phyloP scores from a whole-genome alignment of 2,888 invertebrate species.

The Andrena bucephala region DNA sequence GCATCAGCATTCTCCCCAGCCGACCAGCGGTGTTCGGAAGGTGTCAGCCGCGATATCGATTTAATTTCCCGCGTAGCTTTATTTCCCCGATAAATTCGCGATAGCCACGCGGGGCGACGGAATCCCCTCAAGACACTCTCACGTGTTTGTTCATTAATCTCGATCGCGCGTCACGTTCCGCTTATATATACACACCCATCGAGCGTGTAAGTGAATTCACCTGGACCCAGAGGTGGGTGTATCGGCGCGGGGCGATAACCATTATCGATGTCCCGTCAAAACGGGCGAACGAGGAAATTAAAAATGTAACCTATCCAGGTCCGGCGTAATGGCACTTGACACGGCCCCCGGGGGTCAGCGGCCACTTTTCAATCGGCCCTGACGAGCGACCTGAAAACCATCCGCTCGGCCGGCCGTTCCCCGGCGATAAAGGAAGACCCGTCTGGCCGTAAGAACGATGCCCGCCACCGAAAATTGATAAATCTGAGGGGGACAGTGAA shows the following conservation, averaged over 20 bases:
- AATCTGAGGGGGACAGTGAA: slow-evolving; percentile 12
- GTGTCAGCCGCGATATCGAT: slow-evolving; percentile 43
- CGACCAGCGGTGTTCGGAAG: slow-evolving; percentile 10
- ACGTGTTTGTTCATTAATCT: slow-evolving; percentile 66
- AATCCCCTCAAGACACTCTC: slow-evolving; percentile 59
- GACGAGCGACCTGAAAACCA: slow-evolving; percentile 28
- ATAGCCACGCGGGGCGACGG: slow-evolving; percentile 39
- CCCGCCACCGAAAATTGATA: slow-evolving; percentile 50
- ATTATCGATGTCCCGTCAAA: slow-evolving; percentile 72
- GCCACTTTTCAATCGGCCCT: slow-evolving; percentile 61
- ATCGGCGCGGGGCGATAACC: slow-evolving; percentile 57
- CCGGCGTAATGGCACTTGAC: slow-evolving; percentile 58
- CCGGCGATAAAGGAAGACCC: slow-evolving; percentile 33
- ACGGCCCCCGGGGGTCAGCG: slow-evolving; percentile 14
- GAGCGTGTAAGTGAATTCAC: slow-evolving; percentile 63
- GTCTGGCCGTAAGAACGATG: slow-evolving; percentile 21
- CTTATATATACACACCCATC: slow-evolving; percentile 46
- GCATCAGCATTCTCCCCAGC: slow-evolving; percentile 34
- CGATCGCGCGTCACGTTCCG: slow-evolving; percentile 60
- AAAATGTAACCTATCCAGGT: slow-evolving; percentile 73
- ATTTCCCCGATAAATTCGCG: slow-evolving; percentile 58
- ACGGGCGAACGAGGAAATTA: slow-evolving; percentile 70
- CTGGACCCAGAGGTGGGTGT: slow-evolving; percentile 46
- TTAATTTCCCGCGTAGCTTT: slow-evolving; percentile 56
- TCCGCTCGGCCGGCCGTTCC: not conserved